Evolutionary conservation across 2,113 vertebrate species (phyloP).

Genomic region (Stegostoma tigrinum): DNA sequence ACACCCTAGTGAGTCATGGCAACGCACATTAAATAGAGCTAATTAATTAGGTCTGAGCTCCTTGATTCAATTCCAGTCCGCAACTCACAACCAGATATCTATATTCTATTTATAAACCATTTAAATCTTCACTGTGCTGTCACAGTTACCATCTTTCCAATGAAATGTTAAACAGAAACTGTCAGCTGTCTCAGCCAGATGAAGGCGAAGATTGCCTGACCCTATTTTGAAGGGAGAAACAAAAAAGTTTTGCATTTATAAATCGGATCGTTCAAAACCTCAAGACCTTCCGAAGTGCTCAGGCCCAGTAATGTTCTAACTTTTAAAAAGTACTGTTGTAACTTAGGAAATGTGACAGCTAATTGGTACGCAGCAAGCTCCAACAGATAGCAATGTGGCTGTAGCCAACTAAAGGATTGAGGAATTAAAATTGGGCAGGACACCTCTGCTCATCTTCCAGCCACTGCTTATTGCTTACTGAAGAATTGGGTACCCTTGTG

Average conservation of each 20-base stretch:
- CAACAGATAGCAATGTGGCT: neutral
- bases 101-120: neutral
- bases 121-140: neutral
- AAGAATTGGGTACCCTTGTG: too few species aligned
- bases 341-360: neutral
- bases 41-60: neutral
- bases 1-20: too few species aligned
- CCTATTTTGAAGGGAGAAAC: neutral
- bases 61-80: neutral
- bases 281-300: neutral
- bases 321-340: neutral
- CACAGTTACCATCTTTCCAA: neutral
- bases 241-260: neutral
- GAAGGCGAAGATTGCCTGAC: neutral
- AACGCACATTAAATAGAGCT: neutral
- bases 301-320: too few species aligned
- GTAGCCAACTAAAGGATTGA: neutral
- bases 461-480: too few species aligned
- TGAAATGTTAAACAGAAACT: neutral
- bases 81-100: neutral
- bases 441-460: neutral
- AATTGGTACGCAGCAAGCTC: neutral
- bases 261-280: neutral
- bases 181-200: neutral
- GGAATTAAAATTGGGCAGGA: neutral